A percentile compares a stretch with the other conserved stretches of the same genome.
phyloP scores from a whole-genome alignment of 2,888 invertebrate genomes.

The Lasioglossum villosulum region DNA sequence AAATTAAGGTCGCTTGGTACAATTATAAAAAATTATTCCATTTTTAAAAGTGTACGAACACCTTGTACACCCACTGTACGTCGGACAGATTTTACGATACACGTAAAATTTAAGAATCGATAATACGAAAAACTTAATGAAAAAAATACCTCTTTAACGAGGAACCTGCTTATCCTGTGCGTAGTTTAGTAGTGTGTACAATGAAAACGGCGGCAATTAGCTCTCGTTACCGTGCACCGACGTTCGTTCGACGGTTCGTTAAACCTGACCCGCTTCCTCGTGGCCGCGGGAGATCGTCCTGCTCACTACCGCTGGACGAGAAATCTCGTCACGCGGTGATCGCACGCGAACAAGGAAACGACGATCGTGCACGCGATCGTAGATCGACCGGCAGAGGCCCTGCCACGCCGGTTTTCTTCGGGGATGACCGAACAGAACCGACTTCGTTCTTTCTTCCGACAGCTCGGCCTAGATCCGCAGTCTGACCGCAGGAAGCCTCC shows the following conservation, averaged over 20 bases:
- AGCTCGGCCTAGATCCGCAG: slow-evolving; percentile 39
- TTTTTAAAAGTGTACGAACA: too few species aligned
- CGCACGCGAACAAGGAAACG: slow-evolving; percentile 59
- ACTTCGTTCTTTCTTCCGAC: slow-evolving; percentile 45
- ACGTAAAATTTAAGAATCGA: too few species aligned
- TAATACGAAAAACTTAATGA: too few species aligned
- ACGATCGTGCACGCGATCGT: slow-evolving; percentile 56
- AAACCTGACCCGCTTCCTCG: slow-evolving; percentile 58
- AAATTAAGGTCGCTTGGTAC: too few species aligned
- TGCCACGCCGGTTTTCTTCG: slow-evolving; percentile 35
- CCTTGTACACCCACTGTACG: too few species aligned
- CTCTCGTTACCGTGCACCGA: slow-evolving; percentile 51
- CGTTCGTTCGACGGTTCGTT: slow-evolving; percentile 63
- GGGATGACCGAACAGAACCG: neutral
- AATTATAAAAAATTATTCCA: too few species aligned
- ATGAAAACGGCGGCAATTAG: slow-evolving; percentile 60
- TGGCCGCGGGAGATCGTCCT: slow-evolving; percentile 35
- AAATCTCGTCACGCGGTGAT: slow-evolving; percentile 62
- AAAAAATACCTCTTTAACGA: too few species aligned
- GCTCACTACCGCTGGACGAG: slow-evolving; percentile 15
- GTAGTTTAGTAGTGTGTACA: slow-evolving; percentile 37
- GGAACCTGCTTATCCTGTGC: slow-evolving; percentile 21
- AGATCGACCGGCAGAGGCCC: slow-evolving; percentile 38
- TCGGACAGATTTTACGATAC: too few species aligned
- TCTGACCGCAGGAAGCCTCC: slow-evolving; percentile 7